Percentiles rank a stretch among this genome's conserved stretches.
Evolutionary conservation across 2,888 invertebrate genomes (phyloP).

Genomic region (Xylocampa areola): DNA sequence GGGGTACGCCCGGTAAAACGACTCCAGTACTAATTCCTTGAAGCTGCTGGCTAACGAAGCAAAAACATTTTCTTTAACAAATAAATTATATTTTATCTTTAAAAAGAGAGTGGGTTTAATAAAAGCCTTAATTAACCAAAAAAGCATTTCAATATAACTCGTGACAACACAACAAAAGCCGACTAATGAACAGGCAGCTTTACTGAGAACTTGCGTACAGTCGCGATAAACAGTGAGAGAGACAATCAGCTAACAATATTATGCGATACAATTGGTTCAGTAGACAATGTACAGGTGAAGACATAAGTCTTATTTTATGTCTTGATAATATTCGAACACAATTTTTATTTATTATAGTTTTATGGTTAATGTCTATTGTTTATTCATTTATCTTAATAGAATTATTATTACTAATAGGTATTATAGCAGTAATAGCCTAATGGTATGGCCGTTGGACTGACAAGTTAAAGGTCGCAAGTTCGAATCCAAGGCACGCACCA

Average conservation of each 20-base stretch:
- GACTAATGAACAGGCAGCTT: conserved; percentile 39
- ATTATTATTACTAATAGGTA: too few relatives aligned
- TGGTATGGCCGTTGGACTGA: too few relatives aligned
- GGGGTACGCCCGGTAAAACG: too few relatives aligned
- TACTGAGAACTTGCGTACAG: conserved; percentile 29
- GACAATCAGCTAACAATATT: conserved; percentile 59
- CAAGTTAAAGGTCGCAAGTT: too few relatives aligned
- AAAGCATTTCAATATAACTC: conserved; percentile 9
- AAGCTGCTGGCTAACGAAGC: too few relatives aligned
- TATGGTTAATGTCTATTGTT: too few relatives aligned
- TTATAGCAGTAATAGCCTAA: too few relatives aligned
- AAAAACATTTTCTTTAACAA: neutral
- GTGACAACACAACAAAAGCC: conserved; percentile 19
- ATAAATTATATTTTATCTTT: neutral
- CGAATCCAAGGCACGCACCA: too few relatives aligned
- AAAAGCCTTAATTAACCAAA: neutral
- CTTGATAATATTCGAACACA: neutral
- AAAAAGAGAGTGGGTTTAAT: neutral
- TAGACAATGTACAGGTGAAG: conserved; percentile 21
- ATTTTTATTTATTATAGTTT: conserved; percentile 5
- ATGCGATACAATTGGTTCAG: conserved; percentile 34
- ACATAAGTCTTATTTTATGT: conserved; percentile 16
- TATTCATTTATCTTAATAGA: too few relatives aligned
- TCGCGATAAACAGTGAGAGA: conserved; percentile 32
- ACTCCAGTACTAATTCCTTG: too few relatives aligned